phyloP scores from a whole-genome alignment of 2,888 invertebrate species.

The Cantharis rufa region DNA sequence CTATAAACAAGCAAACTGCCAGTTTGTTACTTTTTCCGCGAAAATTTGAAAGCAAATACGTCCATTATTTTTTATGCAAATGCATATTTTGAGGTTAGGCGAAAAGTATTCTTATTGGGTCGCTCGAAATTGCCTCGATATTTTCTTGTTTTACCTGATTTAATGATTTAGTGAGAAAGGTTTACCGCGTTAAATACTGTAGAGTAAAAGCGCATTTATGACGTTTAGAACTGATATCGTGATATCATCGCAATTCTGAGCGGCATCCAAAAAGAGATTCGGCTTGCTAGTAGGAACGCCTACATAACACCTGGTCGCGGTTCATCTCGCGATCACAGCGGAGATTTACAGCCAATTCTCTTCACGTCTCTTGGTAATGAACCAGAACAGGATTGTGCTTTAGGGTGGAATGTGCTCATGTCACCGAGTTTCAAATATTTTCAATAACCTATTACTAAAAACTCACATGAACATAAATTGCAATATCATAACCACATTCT shows the following conservation, averaged over 20 bases:
- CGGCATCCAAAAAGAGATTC: slow-evolving; percentile 42
- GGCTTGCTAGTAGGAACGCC: slow-evolving; percentile 41
- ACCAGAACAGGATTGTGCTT: slow-evolving; percentile 34
- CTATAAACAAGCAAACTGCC: neutral
- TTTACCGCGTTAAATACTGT: slow-evolving; percentile 1
- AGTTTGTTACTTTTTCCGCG: neutral
- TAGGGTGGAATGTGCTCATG: slow-evolving; percentile 29
- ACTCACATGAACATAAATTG: neutral
- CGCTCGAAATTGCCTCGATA: neutral
- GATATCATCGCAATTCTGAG: slow-evolving; percentile 37
- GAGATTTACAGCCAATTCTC: slow-evolving; percentile 43
- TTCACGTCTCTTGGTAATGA: slow-evolving; percentile 37
- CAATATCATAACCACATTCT: neutral
- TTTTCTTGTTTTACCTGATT: neutral
- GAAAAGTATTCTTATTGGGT: neutral
- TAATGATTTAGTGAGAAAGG: neutral
- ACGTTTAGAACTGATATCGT: slow-evolving; percentile 35
- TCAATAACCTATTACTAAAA: slow-evolving; percentile 8
- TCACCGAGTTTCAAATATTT: slow-evolving; percentile 31
- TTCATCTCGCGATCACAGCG: slow-evolving; percentile 39
- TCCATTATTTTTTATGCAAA: neutral
- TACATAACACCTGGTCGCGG: slow-evolving; percentile 44
- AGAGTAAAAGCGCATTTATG: slow-evolving; percentile 20
- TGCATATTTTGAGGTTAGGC: neutral
- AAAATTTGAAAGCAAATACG: neutral